phyloP scores from a whole-genome alignment of 2,797 vertebrate genomes.

The Gorsachius magnificus region DNA sequence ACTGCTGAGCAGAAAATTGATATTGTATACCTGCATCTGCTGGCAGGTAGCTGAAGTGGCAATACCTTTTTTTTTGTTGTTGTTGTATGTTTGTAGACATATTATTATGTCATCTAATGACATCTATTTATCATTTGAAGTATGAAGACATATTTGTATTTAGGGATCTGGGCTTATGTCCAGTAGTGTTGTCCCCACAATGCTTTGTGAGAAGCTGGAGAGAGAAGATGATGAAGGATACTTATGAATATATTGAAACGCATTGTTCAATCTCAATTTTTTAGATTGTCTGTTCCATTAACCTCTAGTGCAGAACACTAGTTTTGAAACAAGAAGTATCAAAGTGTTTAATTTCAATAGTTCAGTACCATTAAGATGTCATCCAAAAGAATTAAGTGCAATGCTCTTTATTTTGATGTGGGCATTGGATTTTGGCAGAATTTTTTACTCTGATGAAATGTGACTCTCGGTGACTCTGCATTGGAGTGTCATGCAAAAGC shows the following conservation, averaged over 20 bases:
- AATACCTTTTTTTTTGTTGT: neutral
- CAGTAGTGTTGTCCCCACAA: neutral
- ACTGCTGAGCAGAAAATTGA: neutral
- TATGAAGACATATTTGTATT: neutral
- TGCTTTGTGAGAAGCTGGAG: neutral
- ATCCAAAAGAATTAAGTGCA: neutral
- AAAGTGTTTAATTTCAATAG: neutral
- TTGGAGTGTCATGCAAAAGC: neutral
- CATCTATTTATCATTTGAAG: neutral
- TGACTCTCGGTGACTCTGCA: neutral
- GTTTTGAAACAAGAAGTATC: neutral
- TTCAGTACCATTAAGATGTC: neutral
- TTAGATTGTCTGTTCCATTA: neutral
- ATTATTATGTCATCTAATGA: no score
- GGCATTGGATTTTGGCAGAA: neutral
- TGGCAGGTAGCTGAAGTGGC: neutral
- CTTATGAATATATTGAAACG: neutral
- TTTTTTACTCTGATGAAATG: neutral
- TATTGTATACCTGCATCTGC: neutral
- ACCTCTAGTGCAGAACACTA: neutral
- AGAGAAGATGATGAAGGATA: neutral
- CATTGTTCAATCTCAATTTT: neutral
- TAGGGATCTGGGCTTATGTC: neutral
- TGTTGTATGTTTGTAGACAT: neutral
- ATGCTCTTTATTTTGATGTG: neutral